Conservation (phyloP, 2,888 invertebrate genomes). For the Fragum sueziense region DNA sequence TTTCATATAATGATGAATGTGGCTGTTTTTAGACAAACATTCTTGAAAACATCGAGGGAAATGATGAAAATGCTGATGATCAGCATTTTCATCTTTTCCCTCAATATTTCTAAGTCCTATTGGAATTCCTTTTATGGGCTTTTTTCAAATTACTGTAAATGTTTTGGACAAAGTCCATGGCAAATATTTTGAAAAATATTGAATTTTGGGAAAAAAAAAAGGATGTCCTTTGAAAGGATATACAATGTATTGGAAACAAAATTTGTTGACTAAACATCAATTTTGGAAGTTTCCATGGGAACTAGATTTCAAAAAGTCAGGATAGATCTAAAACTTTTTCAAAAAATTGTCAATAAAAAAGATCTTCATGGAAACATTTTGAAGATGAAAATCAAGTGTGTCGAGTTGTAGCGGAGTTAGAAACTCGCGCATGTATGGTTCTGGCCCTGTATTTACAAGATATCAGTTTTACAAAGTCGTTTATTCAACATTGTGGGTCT, state of each 20-base stretch:
- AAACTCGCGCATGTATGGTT: conserved; percentile 80
- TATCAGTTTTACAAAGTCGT: conserved; percentile 77
- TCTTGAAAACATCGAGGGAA: neutral
- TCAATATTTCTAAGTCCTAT: neutral
- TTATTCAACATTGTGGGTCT: conserved; percentile 79
- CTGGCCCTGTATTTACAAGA: conserved; percentile 78
- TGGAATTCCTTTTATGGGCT: neutral
- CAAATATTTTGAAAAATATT: no score
- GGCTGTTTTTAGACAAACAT: neutral
- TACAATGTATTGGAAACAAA: no score
- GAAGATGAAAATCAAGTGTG: conserved; percentile 81
- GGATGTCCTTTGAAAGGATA: no score
- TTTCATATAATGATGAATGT: neutral
- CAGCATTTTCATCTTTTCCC: neutral
- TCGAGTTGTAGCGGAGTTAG: conserved; percentile 81
- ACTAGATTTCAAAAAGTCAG: no score
- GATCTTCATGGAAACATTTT: no score
- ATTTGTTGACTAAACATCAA: no score
- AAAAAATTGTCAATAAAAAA: no score
- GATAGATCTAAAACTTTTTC: no score
- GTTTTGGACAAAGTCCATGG: no score
- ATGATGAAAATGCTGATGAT: neutral
- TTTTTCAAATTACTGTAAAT: no score
- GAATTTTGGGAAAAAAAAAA: no score
- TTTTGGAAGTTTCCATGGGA: no score